A percentile compares a stretch with the other conserved stretches of the same genome.
These are phyloP conservation scores for Drosophila nigromelanica DNA, from an alignment of 1,140 invertebrate genomes.

Conservation along the genomic window DNA sequence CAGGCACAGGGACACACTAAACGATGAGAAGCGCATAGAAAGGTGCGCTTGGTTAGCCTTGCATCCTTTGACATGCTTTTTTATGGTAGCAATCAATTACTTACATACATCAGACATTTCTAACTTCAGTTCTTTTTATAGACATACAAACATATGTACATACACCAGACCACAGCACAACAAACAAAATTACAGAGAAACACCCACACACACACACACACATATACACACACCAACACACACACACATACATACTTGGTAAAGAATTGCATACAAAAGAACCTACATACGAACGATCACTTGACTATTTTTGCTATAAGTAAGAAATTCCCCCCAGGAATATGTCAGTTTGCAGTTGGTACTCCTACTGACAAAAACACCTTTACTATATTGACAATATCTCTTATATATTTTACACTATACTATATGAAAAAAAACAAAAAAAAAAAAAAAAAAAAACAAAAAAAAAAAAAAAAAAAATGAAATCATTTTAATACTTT, in stretches of 20 bases:
- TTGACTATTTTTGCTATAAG: conserved; percentile 82
- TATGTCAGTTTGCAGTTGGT: conserved; percentile 75
- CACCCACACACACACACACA: conserved; percentile 15
- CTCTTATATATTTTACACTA: conserved; percentile 84
- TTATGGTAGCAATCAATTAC: conserved; percentile 62
- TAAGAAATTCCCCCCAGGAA: conserved; percentile 81
- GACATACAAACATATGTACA: conserved; percentile 66
- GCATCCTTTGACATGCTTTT: conserved; percentile 64
- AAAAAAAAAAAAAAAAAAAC: conserved; percentile 41
- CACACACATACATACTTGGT: conserved; percentile 26
- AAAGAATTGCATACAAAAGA: conserved; percentile 58
- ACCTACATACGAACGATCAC: conserved; percentile 78
- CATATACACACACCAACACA: conserved; percentile 18
- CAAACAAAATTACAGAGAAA: conserved; percentile 27
- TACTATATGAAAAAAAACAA: conserved; percentile 65
- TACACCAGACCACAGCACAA: conserved; percentile 55
- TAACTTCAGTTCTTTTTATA: conserved; percentile 50
- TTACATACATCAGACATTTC: conserved; percentile 55
- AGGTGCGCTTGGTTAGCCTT: conserved; percentile 47
- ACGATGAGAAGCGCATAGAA: conserved; percentile 44
- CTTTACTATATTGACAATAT: conserved; percentile 84
- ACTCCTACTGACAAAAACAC: conserved; percentile 81
- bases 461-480: conserved; percentile 60
- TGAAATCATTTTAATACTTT: conserved; percentile 83
- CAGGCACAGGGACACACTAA: conserved; percentile 17